These are phyloP conservation scores for Tadarida brasiliensis DNA, from an alignment of 2,797 vertebrate genomes.

Conservation along the genomic window DNA sequence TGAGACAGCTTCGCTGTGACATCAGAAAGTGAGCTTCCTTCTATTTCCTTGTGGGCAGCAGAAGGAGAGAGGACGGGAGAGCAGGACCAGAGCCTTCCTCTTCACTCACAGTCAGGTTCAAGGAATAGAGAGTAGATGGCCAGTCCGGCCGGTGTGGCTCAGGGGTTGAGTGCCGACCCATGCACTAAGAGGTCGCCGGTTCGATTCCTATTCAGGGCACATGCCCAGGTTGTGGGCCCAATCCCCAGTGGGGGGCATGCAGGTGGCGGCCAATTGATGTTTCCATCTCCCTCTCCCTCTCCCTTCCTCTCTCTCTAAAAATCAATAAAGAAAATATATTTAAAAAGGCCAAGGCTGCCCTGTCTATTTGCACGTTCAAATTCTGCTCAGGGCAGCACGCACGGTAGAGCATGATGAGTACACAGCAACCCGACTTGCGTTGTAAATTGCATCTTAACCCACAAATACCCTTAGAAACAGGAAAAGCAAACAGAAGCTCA, in stretches of 20 bases:
- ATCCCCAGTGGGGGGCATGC: too few species aligned
- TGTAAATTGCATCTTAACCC: neutral
- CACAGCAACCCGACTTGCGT: neutral
- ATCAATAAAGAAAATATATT: too few species aligned
- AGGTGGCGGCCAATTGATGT: too few species aligned
- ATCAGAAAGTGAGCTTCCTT: neutral
- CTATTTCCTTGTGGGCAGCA: neutral
- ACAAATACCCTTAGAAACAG: neutral
- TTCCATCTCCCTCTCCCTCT: too few species aligned
- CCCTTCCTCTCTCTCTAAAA: too few species aligned
- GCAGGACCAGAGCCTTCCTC: neutral
- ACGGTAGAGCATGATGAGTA: accelerated
- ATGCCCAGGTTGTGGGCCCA: too few species aligned
- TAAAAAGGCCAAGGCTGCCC: neutral
- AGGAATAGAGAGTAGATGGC: neutral
- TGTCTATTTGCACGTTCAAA: neutral
- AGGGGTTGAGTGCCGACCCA: too few species aligned
- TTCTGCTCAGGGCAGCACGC: neutral
- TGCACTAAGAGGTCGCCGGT: too few species aligned
- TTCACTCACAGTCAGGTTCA: neutral
- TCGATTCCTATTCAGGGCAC: too few species aligned
- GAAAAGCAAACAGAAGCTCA: neutral
- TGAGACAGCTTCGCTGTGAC: neutral
- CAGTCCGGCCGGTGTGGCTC: neutral
- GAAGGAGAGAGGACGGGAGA: neutral